A percentile compares a stretch with the other conserved stretches of the same genome.
These are phyloP conservation scores for Todiramphus saurophagus DNA, from an alignment of 2,113 vertebrate genomes.

Conservation along the genomic window DNA sequence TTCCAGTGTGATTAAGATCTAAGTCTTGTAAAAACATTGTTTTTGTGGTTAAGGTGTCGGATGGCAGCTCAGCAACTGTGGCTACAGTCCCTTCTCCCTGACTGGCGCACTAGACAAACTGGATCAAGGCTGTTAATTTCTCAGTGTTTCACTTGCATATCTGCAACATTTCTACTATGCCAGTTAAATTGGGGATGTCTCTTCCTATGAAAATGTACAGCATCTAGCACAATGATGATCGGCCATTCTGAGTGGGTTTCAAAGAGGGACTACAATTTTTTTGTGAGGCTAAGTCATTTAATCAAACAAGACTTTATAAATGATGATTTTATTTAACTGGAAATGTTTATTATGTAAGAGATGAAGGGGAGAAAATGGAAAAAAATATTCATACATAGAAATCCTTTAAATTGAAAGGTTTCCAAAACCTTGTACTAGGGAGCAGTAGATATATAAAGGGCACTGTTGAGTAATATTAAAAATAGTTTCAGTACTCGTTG, in stretches of 20 bases:
- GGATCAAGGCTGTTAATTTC: not conserved
- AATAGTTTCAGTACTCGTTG: conserved; percentile 24
- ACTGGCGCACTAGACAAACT: not conserved
- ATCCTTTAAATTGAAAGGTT: not conserved
- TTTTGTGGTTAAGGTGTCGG: not conserved
- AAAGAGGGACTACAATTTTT: not conserved
- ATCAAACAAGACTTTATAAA: not conserved
- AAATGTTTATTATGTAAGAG: not conserved
- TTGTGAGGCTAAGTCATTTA: not conserved
- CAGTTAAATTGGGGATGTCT: not conserved
- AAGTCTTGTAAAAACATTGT: not conserved
- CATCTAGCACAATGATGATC: not conserved
- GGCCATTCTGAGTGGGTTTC: not conserved
- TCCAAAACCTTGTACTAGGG: not conserved
- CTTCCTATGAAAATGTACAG: not conserved
- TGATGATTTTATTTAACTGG: not conserved
- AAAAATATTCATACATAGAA: not conserved
- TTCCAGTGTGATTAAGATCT: not conserved
- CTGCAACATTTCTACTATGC: not conserved
- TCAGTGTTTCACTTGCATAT: not conserved
- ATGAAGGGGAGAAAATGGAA: not conserved
- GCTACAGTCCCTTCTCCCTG: not conserved
- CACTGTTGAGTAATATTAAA: conserved; percentile 37
- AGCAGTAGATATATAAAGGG: not conserved
- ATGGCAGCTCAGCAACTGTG: not conserved